Evolutionary conservation across 1,140 invertebrate genomes (phyloP).

Genomic region (Temnothorax longispinosus): DNA sequence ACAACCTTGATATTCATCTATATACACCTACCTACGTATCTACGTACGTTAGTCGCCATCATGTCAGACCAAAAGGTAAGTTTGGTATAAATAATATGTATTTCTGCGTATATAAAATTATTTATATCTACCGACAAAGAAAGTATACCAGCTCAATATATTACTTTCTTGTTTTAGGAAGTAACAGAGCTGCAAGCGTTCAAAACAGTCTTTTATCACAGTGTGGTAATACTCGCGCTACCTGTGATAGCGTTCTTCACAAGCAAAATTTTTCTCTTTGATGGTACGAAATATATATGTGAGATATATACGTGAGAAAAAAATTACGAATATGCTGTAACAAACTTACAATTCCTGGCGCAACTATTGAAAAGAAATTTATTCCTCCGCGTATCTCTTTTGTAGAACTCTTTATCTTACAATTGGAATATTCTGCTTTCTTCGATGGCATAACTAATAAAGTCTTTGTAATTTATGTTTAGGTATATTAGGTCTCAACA

Average conservation of each 20-base stretch:
- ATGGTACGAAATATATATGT: conserved; percentile 77
- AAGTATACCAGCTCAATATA: not conserved
- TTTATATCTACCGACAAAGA: not conserved
- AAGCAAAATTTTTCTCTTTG: conserved; percentile 83
- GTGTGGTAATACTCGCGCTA: conserved; percentile 81
- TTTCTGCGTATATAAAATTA: not conserved
- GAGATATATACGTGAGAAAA: not conserved
- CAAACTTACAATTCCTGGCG: no score
- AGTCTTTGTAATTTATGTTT: conserved; percentile 72
- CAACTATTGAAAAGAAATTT: not conserved
- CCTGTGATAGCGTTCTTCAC: conserved; percentile 83
- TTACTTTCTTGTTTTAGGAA: conserved; percentile 75
- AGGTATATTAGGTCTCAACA: conserved; percentile 87
- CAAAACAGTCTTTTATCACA: conserved; percentile 82
- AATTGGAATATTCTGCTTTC: not conserved
- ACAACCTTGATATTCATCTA: not conserved
- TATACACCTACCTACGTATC: not conserved
- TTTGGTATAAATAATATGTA: not conserved
- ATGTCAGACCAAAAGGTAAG: conserved; percentile 62
- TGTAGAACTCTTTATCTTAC: not conserved
- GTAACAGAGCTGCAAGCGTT: conserved; percentile 81
- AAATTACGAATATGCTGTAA: no score
- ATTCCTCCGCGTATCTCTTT: not conserved
- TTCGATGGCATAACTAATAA: conserved; percentile 32
- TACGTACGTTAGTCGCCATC: not conserved